phyloP scores from a whole-genome alignment of 2,797 vertebrate species.

The Myotis pilosus region DNA sequence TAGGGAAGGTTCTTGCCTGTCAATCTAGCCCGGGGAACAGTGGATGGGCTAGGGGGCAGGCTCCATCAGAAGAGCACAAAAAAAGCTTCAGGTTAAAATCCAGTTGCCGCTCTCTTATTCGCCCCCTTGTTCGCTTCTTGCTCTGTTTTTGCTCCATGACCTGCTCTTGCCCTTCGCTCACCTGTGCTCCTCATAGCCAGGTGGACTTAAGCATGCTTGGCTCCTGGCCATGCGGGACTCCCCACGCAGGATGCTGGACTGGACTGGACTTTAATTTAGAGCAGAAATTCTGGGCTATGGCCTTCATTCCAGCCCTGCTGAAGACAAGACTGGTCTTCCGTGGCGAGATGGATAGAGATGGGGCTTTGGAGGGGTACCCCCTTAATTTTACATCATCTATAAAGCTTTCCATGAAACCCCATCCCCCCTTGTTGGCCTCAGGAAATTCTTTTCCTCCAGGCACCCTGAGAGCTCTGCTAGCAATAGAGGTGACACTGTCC shows the following conservation, averaged over 20 bases:
- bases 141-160: neutral
- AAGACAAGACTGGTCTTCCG: neutral
- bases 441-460: neutral
- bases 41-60: neutral
- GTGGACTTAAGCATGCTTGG: neutral
- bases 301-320: neutral
- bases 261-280: neutral
- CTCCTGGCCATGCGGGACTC: neutral
- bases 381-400: neutral
- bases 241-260: neutral
- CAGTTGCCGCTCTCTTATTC: neutral
- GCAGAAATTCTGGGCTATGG: neutral
- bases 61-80: neutral
- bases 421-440: neutral
- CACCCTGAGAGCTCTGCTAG: neutral
- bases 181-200: neutral
- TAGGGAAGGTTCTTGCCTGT: neutral
- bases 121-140: neutral
- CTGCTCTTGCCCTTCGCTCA: neutral
- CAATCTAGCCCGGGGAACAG: neutral
- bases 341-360: neutral
- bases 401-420: neutral
- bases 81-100: neutral
- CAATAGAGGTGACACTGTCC: neutral
- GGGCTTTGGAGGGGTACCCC: neutral